Base-by-base conservation (phyloP, 2,113 vertebrate species). In the Sylvilagus bachmani region DNA sequence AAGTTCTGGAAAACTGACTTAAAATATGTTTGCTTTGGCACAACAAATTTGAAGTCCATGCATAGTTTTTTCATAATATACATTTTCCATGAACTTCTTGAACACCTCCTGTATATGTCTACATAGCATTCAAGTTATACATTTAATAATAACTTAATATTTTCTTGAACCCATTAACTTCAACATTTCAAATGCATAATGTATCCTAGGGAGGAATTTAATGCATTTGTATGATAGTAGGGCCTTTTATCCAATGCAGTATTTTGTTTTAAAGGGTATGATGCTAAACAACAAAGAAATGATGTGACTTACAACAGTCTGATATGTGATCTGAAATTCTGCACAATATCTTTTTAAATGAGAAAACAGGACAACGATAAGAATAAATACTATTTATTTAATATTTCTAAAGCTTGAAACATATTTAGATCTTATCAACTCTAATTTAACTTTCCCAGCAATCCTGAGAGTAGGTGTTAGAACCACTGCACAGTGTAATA, bases 81-180 rank as follows among this genome's bases (percentile, higher is more conserved):
- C 19, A 58, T 58, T 58, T 58, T 58, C 19, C 55, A 21, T 58
- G 55, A 58, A 58, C 2, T 58, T 58, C 12, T 58, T 58, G 55
- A 58, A 58, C 19, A 58, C 55, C 55, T 58, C 6, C 14, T 58
- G 55, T 64, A 90, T 92, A 25, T 58, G 64, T 93, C 90, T 93
- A 88, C 31, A 79, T 55, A 93, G 70, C 89, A 31, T 61, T 66
- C 80, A 91, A 94, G 53, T 93, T 90, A 16, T 62, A 31, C 88
- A 88, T 96, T 96, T 88, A 93, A 90, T 70, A 93, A 90, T 77
- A 92, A 90, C 38, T 74, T 85, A 75, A 83, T 86, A 75, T n/a
- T 82, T 90, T 92, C 49, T 96, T 31, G 86, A 87, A 93, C 70
- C 90, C 90, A 90, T 93, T 95, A 95, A 87, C 74, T 95, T 86